These are phyloP conservation scores for Chloroclysta siterata DNA, from an alignment of 2,888 invertebrate genomes.

Conservation along the genomic window DNA sequence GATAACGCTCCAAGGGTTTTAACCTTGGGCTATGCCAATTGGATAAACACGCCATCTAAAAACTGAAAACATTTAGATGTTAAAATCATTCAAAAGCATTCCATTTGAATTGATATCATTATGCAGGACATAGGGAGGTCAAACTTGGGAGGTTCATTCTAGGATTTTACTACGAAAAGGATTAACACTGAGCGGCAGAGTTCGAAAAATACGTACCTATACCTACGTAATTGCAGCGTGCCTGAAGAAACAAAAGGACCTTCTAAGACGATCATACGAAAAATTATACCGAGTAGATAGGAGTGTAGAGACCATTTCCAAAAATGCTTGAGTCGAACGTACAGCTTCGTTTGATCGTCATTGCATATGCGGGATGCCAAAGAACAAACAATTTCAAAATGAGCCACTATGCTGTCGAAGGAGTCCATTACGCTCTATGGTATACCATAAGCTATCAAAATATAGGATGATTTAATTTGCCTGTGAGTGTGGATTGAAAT, in stretches of 20 bases:
- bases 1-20: slow-evolving; percentile 40
- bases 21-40: slow-evolving; percentile 47
- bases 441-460: background rate
- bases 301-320: background rate
- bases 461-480: background rate
- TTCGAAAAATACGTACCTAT: slow-evolving; percentile 7
- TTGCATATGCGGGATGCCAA: background rate
- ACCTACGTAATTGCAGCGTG: background rate
- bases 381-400: background rate
- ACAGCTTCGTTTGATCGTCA: background rate
- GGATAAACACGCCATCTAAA: slow-evolving; percentile 55
- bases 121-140: slow-evolving; percentile 36
- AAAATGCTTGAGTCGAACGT: background rate
- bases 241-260: background rate
- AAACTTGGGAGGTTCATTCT: slow-evolving; percentile 34
- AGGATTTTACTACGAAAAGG: slow-evolving; percentile 39
- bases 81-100: slow-evolving; percentile 45
- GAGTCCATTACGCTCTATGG: background rate
- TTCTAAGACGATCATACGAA: background rate
- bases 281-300: background rate
- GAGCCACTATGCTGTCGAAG: background rate
- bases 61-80: slow-evolving; percentile 49
- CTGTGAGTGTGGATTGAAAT: slow-evolving; percentile 9
- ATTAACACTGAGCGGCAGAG: slow-evolving; percentile 49
- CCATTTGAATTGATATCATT: slow-evolving; percentile 34